These are phyloP conservation scores for Caenorhabditis remanei DNA, from an alignment of 1,140 invertebrate species.

Conservation along the genomic window DNA sequence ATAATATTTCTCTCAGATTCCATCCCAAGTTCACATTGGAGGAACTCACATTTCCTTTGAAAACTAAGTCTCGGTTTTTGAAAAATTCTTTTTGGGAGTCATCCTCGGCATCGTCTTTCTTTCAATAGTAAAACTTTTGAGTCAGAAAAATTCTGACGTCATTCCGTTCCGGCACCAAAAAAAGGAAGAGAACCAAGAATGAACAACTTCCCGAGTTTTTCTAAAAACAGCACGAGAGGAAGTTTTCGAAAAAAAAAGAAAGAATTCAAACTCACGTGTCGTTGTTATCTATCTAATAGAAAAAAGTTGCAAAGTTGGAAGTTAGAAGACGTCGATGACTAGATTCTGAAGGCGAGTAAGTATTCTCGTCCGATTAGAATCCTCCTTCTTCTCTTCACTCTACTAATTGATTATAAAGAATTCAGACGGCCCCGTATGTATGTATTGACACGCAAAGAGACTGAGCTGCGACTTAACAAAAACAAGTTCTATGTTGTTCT, in stretches of 20 bases:
- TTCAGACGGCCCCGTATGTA: neutral
- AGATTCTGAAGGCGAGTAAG: neutral
- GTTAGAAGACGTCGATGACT: neutral
- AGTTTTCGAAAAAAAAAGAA: neutral
- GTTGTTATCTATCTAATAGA: neutral
- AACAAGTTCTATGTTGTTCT: constrained; percentile 17
- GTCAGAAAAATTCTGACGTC: constrained; percentile 1
- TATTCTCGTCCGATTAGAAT: neutral
- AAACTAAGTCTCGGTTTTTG: too few species aligned
- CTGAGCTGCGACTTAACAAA: neutral
- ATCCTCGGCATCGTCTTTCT: too few species aligned
- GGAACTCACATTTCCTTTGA: too few species aligned
- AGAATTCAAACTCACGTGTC: neutral
- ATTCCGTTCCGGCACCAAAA: neutral
- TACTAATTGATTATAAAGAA: constrained; percentile 55
- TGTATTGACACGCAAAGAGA: constrained; percentile 3
- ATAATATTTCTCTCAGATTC: too few species aligned
- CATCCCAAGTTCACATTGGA: too few species aligned
- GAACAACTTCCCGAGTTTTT: neutral
- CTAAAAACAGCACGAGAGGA: neutral
- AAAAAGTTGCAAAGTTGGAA: too few species aligned
- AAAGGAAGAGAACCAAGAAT: neutral
- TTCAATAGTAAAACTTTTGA: too few species aligned
- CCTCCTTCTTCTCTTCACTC: neutral
- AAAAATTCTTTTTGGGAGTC: too few species aligned